phyloP scores from a whole-genome alignment of 2,888 invertebrate species.

The Drosophila limbata region DNA sequence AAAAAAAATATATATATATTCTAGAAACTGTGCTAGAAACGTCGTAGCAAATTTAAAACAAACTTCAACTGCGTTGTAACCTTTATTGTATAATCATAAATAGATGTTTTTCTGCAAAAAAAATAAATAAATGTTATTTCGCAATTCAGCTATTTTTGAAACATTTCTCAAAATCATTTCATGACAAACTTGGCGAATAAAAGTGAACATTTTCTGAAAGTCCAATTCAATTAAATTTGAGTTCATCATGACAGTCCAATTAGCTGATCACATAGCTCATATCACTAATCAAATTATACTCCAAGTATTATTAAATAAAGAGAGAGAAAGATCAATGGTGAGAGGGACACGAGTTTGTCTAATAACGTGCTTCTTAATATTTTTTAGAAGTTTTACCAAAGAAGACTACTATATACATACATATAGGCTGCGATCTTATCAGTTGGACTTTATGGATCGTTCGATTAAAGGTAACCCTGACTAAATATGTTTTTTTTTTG shows the following conservation, averaged over 20 bases:
- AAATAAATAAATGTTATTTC: no score
- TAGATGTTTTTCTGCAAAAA: no score
- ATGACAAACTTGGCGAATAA: background rate
- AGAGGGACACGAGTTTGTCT: conserved; percentile 10
- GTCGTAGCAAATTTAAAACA: no score
- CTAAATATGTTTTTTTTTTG: conserved; percentile 29
- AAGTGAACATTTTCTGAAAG: conserved; percentile 9
- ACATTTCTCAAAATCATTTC: no score
- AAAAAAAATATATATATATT: no score
- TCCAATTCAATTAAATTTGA: conserved; percentile 20
- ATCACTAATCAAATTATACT: conserved; percentile 43
- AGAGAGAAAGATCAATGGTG: background rate
- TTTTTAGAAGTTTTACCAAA: background rate
- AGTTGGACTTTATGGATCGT: conserved; percentile 29
- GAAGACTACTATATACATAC: no score
- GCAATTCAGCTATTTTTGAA: no score
- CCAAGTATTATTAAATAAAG: conserved; percentile 4
- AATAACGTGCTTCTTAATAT: background rate
- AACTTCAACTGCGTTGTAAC: no score
- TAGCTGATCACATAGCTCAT: conserved; percentile 40
- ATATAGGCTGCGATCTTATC: conserved; percentile 37
- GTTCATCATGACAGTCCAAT: conserved; percentile 48
- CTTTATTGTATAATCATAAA: background rate
- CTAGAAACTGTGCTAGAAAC: no score
- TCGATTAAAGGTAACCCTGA: conserved; percentile 41